Conservation (phyloP, 2,113 vertebrate species). For the Passer montanus region DNA sequence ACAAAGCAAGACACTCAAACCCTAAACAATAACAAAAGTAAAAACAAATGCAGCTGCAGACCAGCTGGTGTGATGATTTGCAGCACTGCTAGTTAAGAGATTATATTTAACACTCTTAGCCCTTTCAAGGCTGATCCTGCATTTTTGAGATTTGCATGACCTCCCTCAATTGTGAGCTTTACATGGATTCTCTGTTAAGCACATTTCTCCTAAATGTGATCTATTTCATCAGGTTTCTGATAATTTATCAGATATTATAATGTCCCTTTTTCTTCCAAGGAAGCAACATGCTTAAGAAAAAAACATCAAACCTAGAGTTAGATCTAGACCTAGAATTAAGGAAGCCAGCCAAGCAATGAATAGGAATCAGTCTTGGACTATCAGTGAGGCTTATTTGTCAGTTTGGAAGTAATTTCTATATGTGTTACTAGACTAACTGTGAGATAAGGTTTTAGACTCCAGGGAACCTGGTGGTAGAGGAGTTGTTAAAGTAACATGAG, state of each 20-base stretch:
- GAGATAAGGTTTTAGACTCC: not conserved
- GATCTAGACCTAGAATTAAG: not conserved
- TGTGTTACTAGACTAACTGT: not conserved
- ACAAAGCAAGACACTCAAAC: not conserved
- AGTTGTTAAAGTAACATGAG: not conserved
- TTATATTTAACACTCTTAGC: constrained; percentile 22
- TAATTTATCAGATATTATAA: not conserved
- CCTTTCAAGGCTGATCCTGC: constrained; percentile 1
- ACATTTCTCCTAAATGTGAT: not conserved
- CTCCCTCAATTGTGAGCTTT: not conserved
- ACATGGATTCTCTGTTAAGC: not conserved
- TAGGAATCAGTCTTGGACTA: not conserved
- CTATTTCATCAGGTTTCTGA: not conserved
- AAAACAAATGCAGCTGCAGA: constrained; percentile 68
- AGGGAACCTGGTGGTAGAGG: not conserved
- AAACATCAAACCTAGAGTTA: not conserved
- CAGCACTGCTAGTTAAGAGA: not conserved
- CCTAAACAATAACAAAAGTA: constrained; percentile 30
- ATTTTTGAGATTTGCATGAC: constrained; percentile 31
- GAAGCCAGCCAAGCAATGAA: not conserved
- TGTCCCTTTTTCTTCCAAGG: not conserved
- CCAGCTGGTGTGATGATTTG: constrained; percentile 34
- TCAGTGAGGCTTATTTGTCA: not conserved
- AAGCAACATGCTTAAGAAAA: not conserved
- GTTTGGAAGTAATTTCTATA: not conserved